Percentiles rank a stretch among this genome's conserved stretches.
Evolutionary conservation across 2,113 vertebrate species (phyloP).

Genomic region (Fulica atra): DNA sequence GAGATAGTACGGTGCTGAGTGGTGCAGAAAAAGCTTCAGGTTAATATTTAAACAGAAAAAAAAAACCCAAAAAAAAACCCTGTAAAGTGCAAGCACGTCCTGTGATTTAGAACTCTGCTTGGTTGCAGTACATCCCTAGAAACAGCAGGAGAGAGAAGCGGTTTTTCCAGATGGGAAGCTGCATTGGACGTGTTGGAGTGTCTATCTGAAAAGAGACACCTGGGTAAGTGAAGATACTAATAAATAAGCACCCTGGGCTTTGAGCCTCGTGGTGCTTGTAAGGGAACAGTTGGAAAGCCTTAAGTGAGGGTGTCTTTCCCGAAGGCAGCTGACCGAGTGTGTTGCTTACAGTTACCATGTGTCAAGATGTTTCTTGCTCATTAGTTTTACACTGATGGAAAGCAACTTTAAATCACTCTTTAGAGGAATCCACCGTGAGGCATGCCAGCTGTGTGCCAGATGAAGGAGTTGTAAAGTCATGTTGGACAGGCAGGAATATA

Average conservation of each 20-base stretch:
- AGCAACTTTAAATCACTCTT: constrained; percentile 73
- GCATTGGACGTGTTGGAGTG: background rate
- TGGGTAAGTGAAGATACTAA: constrained; percentile 41
- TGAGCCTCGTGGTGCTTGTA: background rate
- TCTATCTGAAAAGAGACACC: constrained; percentile 54
- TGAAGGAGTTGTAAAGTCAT: constrained; percentile 70
- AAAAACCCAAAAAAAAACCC: too few species aligned
- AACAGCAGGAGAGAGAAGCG: background rate
- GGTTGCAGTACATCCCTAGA: background rate
- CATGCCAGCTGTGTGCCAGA: constrained; percentile 72
- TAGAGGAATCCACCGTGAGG: constrained; percentile 67
- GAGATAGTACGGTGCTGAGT: background rate
- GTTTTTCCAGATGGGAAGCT: constrained; percentile 27
- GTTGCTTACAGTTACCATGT: constrained; percentile 58
- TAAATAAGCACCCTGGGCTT: constrained; percentile 47
- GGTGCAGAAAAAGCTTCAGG: background rate
- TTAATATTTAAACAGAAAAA: background rate
- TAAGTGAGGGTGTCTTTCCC: constrained; percentile 44
- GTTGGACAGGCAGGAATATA: constrained; percentile 63
- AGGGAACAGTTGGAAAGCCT: constrained; percentile 57
- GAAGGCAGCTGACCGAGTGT: constrained; percentile 59
- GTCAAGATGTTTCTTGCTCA: constrained; percentile 71
- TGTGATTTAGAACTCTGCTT: background rate
- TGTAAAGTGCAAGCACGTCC: background rate
- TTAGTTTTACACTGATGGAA: constrained; percentile 74